A percentile compares a stretch with the other conserved stretches of the same genome.
Conservation (phyloP, 2,113 vertebrate species). For the Ellobius talpinus region DNA sequence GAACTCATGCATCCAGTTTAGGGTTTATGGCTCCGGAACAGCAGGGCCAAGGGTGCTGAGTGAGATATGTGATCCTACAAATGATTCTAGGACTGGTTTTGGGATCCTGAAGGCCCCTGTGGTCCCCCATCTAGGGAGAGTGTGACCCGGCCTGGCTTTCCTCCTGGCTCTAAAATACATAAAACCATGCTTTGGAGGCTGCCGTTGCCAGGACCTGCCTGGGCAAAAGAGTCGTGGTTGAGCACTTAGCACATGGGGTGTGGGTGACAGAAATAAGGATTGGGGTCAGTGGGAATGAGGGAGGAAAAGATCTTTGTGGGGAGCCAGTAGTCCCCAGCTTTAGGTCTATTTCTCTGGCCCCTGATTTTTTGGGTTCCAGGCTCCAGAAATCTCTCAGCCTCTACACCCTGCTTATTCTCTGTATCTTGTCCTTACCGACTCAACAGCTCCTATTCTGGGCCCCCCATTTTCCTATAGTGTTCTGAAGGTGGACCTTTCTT, state of each 20-base stretch:
- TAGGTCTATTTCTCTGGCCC: not conserved
- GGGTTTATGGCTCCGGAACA: not conserved
- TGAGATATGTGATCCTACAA: fast-evolving
- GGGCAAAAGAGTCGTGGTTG: not conserved
- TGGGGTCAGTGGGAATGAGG: no score
- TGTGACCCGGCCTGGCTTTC: not conserved
- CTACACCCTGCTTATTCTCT: not conserved
- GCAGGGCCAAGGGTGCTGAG: fast-evolving
- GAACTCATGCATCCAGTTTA: not conserved
- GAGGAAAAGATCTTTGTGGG: not conserved
- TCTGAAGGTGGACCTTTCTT: not conserved
- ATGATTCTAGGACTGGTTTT: not conserved
- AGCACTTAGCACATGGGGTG: not conserved
- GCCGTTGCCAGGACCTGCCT: not conserved
- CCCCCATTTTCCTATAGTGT: not conserved
- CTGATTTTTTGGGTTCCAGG: not conserved
- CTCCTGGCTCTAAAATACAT: not conserved
- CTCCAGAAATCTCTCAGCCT: no score
- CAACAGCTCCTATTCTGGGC: not conserved
- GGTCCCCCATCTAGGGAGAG: no score
- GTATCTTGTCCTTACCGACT: not conserved
- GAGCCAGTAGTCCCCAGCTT: not conserved
- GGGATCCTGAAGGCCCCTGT: not conserved
- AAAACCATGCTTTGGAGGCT: not conserved
- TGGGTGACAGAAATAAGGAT: not conserved